Evolutionary conservation across 2,888 invertebrate genomes (phyloP).

Genomic region (Eupithecia pulchellata): DNA sequence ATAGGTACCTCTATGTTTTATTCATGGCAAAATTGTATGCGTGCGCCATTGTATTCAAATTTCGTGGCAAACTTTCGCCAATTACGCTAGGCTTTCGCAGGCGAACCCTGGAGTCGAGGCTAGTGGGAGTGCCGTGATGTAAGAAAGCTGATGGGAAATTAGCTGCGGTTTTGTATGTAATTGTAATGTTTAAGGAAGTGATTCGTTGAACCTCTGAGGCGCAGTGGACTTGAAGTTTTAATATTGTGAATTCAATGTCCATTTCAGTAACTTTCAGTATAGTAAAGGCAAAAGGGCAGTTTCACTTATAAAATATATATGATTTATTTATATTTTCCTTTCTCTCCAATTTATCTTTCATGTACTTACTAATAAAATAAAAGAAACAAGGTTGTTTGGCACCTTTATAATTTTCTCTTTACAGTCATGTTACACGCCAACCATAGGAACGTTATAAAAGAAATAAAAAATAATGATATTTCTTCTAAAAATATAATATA

Average conservation of each 20-base stretch:
- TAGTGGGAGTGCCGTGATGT: conserved; percentile 53
- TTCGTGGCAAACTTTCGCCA: conserved; percentile 75
- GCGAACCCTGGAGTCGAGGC: conserved; percentile 58
- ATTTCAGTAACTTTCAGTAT: background rate
- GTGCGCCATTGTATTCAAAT: conserved; percentile 82
- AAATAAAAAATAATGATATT: no score
- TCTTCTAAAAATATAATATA: no score
- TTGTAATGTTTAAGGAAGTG: background rate
- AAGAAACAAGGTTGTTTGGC: no score
- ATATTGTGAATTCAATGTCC: background rate
- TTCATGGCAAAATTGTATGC: conserved; percentile 71
- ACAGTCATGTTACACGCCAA: no score
- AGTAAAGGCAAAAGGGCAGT: background rate
- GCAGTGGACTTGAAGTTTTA: background rate
- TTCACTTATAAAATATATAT: background rate
- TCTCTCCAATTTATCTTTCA: background rate
- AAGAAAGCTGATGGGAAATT: conserved; percentile 32
- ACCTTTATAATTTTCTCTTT: no score
- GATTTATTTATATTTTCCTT: background rate
- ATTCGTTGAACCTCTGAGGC: background rate
- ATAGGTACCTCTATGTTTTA: conserved; percentile 66
- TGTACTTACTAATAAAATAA: background rate
- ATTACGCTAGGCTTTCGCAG: conserved; percentile 72
- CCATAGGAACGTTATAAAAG: no score
- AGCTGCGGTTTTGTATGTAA: conserved; percentile 13